phyloP scores from a whole-genome alignment of 2,113 vertebrate genomes.

The Bothrops jararaca region DNA sequence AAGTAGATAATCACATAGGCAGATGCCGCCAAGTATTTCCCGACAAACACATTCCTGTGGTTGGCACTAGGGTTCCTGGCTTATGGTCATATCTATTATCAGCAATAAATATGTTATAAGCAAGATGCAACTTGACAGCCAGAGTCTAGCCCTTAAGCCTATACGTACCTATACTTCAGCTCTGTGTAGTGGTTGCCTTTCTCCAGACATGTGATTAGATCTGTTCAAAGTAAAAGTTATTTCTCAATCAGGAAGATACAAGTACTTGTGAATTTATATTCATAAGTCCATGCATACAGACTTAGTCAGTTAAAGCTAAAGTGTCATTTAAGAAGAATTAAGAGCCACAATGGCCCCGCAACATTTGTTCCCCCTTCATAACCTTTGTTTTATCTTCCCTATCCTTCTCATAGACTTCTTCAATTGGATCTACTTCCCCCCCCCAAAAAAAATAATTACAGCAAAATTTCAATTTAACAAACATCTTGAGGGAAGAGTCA shows the following conservation, averaged over 20 bases:
- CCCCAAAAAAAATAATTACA: background rate
- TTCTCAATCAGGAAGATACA: constrained; percentile 23
- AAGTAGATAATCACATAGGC: constrained; percentile 10
- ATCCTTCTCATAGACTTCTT: background rate
- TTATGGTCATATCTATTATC: background rate
- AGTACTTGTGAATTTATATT: background rate
- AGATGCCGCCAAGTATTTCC: background rate
- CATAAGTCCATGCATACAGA: background rate
- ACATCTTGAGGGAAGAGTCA: background rate
- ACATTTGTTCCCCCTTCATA: constrained; percentile 7
- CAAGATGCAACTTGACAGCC: constrained; percentile 33
- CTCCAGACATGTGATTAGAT: constrained; percentile 84
- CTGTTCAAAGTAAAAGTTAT: constrained; percentile 67
- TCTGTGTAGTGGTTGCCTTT: constrained; percentile 73
- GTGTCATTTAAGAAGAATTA: constrained; percentile 9
- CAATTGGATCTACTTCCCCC: background rate
- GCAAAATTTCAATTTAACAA: background rate
- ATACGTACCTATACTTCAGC: constrained; percentile 78
- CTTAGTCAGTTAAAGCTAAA: constrained; percentile 32
- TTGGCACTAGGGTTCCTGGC: background rate
- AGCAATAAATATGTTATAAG: background rate
- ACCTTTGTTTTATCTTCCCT: background rate
- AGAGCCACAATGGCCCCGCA: background rate
- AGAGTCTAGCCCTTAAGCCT: background rate
- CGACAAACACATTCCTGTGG: constrained; percentile 27